phyloP scores from a whole-genome alignment of 2,797 vertebrate species.

The Phrynocephalus forsythii region DNA sequence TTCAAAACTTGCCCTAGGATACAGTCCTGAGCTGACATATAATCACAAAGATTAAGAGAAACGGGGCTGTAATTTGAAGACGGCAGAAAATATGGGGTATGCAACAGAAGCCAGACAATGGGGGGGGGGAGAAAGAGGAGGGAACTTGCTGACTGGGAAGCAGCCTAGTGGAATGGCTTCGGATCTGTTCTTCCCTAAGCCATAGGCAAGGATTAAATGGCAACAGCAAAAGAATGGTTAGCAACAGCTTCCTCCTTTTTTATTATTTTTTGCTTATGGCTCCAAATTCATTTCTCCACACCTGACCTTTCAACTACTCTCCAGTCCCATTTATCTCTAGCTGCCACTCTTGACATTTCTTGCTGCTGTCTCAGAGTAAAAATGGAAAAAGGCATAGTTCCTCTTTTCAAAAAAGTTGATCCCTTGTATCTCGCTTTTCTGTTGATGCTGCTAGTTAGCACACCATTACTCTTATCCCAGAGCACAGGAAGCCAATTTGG shows the following conservation, averaged over 20 bases:
- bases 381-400: neutral
- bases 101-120: neutral
- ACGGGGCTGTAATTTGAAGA: neutral
- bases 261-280: slow-evolving; percentile 1
- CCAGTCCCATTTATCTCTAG: slow-evolving; percentile 22
- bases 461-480: neutral
- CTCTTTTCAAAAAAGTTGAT: neutral
- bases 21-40: neutral
- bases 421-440: neutral
- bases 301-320: slow-evolving; percentile 37
- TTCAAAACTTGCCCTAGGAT: slow-evolving; percentile 19
- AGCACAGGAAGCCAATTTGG: neutral
- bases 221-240: neutral
- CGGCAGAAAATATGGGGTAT: neutral
- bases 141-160: no score
- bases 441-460: neutral
- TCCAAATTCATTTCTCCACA: slow-evolving; percentile 13
- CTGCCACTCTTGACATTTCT: slow-evolving; percentile 37
- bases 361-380: neutral
- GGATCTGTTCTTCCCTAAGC: slow-evolving; percentile 10
- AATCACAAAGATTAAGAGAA: neutral
- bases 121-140: neutral
- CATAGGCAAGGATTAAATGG: neutral
- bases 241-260: neutral
- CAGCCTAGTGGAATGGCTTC: neutral